Base-by-base conservation (phyloP, 2,888 invertebrate species). In the Drosophila engyochracea region DNA sequence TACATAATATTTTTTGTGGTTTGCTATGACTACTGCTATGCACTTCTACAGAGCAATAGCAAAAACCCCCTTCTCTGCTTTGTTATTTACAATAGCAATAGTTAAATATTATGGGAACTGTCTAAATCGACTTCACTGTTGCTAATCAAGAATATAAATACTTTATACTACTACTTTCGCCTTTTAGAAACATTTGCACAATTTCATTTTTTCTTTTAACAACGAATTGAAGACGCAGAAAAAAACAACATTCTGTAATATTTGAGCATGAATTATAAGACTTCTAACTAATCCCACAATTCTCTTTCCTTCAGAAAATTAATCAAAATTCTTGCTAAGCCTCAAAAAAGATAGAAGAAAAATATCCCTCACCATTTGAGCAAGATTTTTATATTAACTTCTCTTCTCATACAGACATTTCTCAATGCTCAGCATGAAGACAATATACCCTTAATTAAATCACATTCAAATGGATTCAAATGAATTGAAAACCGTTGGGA, bases 401-500 rank as follows among this genome's bases (percentile, higher is more conserved):
- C 22, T 28, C 16, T 47, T 10, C 16, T 25, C 7, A 9, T 7
- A 2, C 22, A 9, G 16, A 25, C 16, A 25, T 47, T 4, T 22
- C 44, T 44, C 22, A 51, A 19, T 4, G 19, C 19, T 28, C 19
- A 19, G 19, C 57, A 31, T 22, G 19, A 52, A 41, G 64, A 22
- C n/a, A 30, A 58, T 61, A 70, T 61, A 4, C 61, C 44, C 61
- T 35, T 37, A 25, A 16, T 22, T 35, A 12, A 44, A 22, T 10
- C 5, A 37, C 35, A 52, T 59, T 33, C 39, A 41, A 60, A 51
- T 44, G 39, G 39, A 22, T 49, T 54, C 39, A 37, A 37, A 39
- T 54, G 44, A 66, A 66, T 37, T 16, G 37, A n/a, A 6, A 41
- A 35, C 37, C 72, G 33, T 69, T 74, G 39, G 2, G 49, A 76